A percentile compares a stretch with the other conserved stretches of the same genome.
phyloP scores from a whole-genome alignment of 2,113 vertebrate genomes.

The Sinocyclocheilus anophthalmus region DNA sequence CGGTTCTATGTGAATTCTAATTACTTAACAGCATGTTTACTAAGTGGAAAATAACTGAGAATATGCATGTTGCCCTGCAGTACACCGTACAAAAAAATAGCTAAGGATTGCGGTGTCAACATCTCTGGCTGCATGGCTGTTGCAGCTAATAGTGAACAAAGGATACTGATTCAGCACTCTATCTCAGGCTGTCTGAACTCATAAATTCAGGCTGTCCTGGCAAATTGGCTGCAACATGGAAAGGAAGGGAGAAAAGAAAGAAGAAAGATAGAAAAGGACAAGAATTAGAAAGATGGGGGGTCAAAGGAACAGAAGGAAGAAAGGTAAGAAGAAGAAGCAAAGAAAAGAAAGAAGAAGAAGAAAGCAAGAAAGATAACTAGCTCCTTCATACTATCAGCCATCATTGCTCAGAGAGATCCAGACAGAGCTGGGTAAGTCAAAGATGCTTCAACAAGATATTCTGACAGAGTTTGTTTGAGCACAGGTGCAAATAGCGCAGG shows the following conservation, averaged over 20 bases:
- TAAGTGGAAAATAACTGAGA: background rate
- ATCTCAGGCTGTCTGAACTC: too few species aligned
- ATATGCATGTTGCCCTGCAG: background rate
- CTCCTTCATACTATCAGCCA: too few species aligned
- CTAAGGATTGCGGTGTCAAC: background rate
- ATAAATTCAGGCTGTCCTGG: too few species aligned
- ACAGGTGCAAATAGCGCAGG: background rate
- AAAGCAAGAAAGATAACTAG: too few species aligned
- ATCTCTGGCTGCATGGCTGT: background rate
- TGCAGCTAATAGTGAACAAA: constrained; percentile 6
- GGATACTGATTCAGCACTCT: background rate
- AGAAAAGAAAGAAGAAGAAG: too few species aligned
- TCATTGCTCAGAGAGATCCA: background rate
- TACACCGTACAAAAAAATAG: background rate
- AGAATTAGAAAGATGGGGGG: too few species aligned
- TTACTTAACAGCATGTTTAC: background rate
- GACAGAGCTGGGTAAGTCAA: background rate
- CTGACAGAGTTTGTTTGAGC: background rate
- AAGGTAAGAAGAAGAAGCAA: too few species aligned
- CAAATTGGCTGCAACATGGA: too few species aligned
- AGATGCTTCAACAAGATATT: background rate
- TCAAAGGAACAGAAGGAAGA: too few species aligned
- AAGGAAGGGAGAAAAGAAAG: too few species aligned
- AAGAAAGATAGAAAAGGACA: too few species aligned
- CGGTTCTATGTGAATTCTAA: background rate